Conservation (phyloP, 2,113 vertebrate genomes). For the Pholis gunnellus region DNA sequence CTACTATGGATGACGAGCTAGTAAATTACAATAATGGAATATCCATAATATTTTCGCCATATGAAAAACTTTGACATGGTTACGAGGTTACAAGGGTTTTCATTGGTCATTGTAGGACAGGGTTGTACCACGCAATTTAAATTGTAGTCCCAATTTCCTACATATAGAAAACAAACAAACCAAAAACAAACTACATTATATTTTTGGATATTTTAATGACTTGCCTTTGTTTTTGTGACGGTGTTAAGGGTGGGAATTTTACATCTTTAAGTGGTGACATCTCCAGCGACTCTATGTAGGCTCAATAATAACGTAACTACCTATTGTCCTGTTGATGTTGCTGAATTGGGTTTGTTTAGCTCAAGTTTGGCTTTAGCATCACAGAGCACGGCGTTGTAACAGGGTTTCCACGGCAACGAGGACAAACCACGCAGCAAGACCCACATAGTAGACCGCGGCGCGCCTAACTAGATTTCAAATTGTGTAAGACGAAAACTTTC, state of each 20-base stretch:
- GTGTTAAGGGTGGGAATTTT: slow-evolving; percentile 62
- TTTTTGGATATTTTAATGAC: slow-evolving; percentile 15
- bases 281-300: neutral
- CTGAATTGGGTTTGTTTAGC: neutral
- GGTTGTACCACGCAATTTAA: neutral
- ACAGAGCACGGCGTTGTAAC: slow-evolving; percentile 1
- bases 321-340: neutral
- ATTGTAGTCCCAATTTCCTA: neutral
- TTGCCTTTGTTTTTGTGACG: slow-evolving; percentile 59
- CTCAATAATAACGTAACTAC: neutral
- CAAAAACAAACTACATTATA: neutral
- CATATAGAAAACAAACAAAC: neutral
- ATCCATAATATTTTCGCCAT: neutral
- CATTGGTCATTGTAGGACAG: neutral
- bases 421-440: slow-evolving; percentile 46
- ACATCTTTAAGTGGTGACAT: slow-evolving; percentile 67
- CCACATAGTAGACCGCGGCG: slow-evolving; percentile 48
- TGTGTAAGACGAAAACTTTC: neutral
- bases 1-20: too few species aligned
- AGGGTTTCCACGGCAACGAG: slow-evolving; percentile 75
- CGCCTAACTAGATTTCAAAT: slow-evolving; percentile 56
- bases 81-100: neutral
- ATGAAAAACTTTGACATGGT: neutral
- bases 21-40: neutral
- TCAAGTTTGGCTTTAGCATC: neutral